phyloP scores from a whole-genome alignment of 2,888 invertebrate species.

The Tipula lateralis region DNA sequence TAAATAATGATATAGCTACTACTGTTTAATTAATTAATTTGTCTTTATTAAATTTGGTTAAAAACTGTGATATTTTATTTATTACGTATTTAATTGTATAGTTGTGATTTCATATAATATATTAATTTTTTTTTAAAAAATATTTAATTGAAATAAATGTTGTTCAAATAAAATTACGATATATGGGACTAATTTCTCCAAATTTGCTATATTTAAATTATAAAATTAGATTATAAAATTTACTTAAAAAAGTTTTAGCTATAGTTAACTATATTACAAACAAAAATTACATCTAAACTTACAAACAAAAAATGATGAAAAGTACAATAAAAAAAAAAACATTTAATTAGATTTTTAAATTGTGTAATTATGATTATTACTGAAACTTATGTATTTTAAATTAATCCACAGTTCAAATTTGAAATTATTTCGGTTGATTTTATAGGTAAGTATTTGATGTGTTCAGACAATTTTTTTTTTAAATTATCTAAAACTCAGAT shows the following conservation, averaged over 20 bases:
- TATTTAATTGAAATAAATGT: neutral
- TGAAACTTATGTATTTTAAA: neutral
- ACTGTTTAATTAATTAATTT: neutral
- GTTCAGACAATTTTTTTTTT: too few species aligned
- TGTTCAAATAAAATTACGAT: neutral
- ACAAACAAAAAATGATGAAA: neutral
- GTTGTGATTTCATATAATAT: neutral
- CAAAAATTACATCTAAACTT: neutral
- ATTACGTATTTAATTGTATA: neutral
- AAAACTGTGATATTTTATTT: conserved; percentile 4
- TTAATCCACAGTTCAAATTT: neutral
- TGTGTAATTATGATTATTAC: neutral
- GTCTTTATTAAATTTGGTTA: neutral
- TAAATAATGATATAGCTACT: neutral
- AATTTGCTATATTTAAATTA: neutral
- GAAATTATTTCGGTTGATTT: too few species aligned
- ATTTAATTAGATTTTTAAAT: neutral
- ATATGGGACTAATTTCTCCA: neutral
- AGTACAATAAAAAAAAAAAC: neutral
- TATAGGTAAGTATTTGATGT: too few species aligned
- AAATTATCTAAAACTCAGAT: too few species aligned
- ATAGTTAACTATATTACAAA: neutral
- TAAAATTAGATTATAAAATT: neutral
- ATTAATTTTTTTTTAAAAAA: neutral
- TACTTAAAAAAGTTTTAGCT: neutral